Evolutionary conservation across 2,113 vertebrate species (phyloP).

Genomic region (Athene noctua): DNA sequence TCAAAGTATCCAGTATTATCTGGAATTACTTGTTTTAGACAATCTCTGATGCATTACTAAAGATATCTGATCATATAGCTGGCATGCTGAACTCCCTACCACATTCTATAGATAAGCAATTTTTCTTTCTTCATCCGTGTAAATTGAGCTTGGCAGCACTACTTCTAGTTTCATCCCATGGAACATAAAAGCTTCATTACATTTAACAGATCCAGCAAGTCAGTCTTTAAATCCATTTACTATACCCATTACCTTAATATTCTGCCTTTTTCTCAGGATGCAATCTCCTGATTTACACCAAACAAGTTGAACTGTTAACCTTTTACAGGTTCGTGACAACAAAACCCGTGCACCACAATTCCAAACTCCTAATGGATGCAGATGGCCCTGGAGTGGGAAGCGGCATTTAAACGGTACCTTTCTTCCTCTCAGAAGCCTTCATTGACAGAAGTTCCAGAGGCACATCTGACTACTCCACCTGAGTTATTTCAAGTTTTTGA

Average conservation of each 20-base stretch:
- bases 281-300: neutral
- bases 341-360: neutral
- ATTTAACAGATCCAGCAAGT: neutral
- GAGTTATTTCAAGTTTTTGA: neutral
- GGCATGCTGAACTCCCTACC: neutral
- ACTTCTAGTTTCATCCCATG: neutral
- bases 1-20: neutral
- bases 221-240: neutral
- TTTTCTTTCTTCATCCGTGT: neutral
- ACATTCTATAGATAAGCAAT: neutral
- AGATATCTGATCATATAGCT: neutral
- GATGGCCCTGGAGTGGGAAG: neutral
- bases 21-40: neutral
- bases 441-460: neutral
- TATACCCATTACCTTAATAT: neutral
- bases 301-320: neutral
- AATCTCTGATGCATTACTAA: neutral
- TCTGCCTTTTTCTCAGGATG: neutral
- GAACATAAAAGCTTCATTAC: neutral
- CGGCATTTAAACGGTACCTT: neutral
- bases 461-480: neutral
- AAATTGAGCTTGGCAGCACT: neutral
- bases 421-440: neutral
- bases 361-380: no score
- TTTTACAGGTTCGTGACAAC: neutral